Evolutionary conservation across 2,797 vertebrate genomes (phyloP), one percentile per base, ranked within the genome.

Genomic region (Neomorphus geoffroyi): DNA sequence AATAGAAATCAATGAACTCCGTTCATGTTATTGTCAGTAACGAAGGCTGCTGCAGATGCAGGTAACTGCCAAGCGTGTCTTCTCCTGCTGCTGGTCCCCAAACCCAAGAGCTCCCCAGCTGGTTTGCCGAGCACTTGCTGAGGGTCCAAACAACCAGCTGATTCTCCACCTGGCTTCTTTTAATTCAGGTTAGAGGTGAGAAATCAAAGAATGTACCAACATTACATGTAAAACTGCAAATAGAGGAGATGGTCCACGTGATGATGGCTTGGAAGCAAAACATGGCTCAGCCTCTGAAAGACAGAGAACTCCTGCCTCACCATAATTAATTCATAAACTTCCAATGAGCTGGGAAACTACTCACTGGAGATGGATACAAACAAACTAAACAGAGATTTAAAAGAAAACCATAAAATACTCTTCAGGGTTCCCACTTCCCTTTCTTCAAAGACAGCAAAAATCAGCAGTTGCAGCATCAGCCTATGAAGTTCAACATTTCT

Each of bases 311-410:
- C 86, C 70, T 84, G 90, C 88, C 90, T 96, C 75, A n/a, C 92
- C 83, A 74, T 91, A 95, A 96, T 96, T 94, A 93, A 95, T 93
- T 95, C 96, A 92, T 92, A 91, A 92, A 72, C 88, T 92, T 96
- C 79, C 9, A 37, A 86, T 56, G 86, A 94, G 88, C 74, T 85
- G 71, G 90, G 83, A 93, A 95, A 92, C 91, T 94, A 79, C 91
- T 94, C 94, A 84, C 93, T 92, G 53, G 94, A 97, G 95, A 94
- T 95, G 73, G 91, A 92, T 93, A 94, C 94, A 96, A 96, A 73
- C 94, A 92, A 96, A 94, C 78, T 80, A 93, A 93, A 94, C 78
- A 93, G 88, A 94, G 87, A 92, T 93, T 95, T 82, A 81, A 94
- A 94, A 86, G 81, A 93, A 93, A 95, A 78, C 70, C 51, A 46